Percentiles rank a stretch among this genome's conserved stretches.
These are phyloP conservation scores for Pogonognathellus flavescens DNA, from an alignment of 1,140 invertebrate genomes.

Conservation along the genomic window DNA sequence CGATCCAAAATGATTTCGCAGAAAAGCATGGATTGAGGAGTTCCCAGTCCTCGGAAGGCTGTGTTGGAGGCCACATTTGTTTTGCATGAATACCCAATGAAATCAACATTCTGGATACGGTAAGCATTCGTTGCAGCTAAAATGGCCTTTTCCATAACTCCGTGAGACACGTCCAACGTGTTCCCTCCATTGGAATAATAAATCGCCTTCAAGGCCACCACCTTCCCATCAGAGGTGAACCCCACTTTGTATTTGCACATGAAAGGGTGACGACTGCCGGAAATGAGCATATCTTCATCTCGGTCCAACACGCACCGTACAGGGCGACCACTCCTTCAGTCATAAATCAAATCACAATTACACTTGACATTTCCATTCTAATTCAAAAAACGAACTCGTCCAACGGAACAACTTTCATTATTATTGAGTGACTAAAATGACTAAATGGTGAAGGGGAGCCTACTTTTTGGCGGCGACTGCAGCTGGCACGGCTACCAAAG, in stretches of 20 bases:
- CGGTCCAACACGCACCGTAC: conserved; percentile 91
- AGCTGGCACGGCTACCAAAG: conserved; percentile 71
- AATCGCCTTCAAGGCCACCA: conserved; percentile 79
- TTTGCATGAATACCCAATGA: conserved; percentile 81
- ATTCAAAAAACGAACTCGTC: no score
- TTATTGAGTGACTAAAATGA: no score
- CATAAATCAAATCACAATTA: no score
- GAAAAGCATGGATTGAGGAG: conserved; percentile 89
- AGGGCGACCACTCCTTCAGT: conserved; percentile 78
- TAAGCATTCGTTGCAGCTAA: conserved; percentile 86
- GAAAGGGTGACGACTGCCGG: conserved; percentile 91
- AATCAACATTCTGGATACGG: conserved; percentile 78
- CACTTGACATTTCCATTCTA: no score
- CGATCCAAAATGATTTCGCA: conserved; percentile 83
- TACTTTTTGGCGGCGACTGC: conserved; percentile 75
- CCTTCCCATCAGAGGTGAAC: conserved; percentile 81
- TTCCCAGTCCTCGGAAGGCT: conserved; percentile 90
- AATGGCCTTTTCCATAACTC: conserved; percentile 82
- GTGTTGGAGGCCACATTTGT: conserved; percentile 92
- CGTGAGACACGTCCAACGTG: conserved; percentile 83
- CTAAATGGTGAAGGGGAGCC: conserved; percentile 63
- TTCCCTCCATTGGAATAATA: conserved; percentile 89
- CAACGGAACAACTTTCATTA: no score
- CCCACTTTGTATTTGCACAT: conserved; percentile 88
- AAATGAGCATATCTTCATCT: conserved; percentile 93